These are phyloP conservation scores for Notoglanidium macrostoma DNA, from an alignment of 2,797 vertebrate genomes.

Conservation along the genomic window DNA sequence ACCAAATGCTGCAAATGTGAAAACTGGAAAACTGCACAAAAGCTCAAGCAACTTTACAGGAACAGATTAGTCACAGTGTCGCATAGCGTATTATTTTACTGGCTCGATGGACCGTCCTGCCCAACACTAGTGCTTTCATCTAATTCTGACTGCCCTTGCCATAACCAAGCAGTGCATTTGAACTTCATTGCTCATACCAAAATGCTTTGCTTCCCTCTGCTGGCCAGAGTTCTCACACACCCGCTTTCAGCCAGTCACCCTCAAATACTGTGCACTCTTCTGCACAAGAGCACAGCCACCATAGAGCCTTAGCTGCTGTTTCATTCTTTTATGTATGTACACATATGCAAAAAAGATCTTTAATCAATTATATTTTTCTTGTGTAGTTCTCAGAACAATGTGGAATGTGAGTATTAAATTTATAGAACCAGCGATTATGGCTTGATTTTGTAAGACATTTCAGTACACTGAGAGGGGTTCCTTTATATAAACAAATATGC, in stretches of 20 bases:
- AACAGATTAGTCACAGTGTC: background rate
- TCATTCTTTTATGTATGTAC: constrained; percentile 75
- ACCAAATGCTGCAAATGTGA: background rate
- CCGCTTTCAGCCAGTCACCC: constrained; percentile 30
- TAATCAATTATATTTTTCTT: constrained; percentile 72
- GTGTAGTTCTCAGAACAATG: constrained; percentile 82
- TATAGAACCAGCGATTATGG: constrained; percentile 50
- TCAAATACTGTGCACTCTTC: constrained; percentile 21
- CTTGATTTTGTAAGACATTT: constrained; percentile 16
- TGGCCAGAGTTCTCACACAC: constrained; percentile 52
- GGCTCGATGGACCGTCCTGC: constrained; percentile 20
- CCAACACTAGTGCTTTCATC: constrained; percentile 21
- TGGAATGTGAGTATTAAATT: constrained; percentile 79
- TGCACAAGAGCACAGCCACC: constrained; percentile 10
- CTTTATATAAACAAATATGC: background rate
- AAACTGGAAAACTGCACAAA: background rate
- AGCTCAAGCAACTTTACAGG: background rate
- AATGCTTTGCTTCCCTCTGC: constrained; percentile 68
- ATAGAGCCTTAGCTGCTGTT: constrained; percentile 71
- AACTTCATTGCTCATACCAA: constrained; percentile 63
- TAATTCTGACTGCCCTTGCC: constrained; percentile 15
- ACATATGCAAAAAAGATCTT: constrained; percentile 41
- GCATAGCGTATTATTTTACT: constrained; percentile 28
- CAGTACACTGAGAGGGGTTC: background rate
- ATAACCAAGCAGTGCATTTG: constrained; percentile 48